These are phyloP conservation scores for Ophion ventricosus DNA, from an alignment of 2,888 invertebrate species.

Conservation along the genomic window DNA sequence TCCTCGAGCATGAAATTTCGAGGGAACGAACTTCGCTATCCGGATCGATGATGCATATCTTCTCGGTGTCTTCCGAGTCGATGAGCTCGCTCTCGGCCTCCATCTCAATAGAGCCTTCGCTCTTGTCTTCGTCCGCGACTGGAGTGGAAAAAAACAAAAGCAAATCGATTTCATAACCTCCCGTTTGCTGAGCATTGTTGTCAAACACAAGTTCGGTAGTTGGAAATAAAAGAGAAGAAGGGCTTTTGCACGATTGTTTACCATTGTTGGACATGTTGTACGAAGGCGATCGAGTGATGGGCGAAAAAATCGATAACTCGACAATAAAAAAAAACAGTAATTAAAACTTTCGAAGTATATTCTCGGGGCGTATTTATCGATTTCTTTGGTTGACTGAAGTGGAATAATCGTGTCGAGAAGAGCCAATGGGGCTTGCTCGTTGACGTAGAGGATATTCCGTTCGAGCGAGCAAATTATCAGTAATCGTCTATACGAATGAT, in stretches of 20 bases:
- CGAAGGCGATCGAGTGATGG: neutral
- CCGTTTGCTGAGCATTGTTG: constrained; percentile 9
- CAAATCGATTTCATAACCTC: constrained; percentile 34
- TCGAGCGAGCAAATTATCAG: constrained; percentile 31
- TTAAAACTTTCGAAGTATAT: neutral
- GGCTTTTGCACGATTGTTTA: constrained; percentile 24
- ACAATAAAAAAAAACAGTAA: constrained; percentile 2
- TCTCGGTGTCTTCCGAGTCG: constrained; percentile 84
- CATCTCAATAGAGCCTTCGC: constrained; percentile 74
- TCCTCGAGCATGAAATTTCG: neutral
- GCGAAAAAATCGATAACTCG: neutral
- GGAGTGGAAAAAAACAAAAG: constrained; percentile 8
- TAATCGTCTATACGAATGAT: constrained; percentile 13
- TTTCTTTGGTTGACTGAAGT: constrained; percentile 38
- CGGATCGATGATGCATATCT: constrained; percentile 88
- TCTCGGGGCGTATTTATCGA: constrained; percentile 44
- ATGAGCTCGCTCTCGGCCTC: constrained; percentile 72
- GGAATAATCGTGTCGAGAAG: constrained; percentile 31
- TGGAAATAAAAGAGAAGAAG: neutral
- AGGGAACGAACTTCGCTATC: constrained; percentile 84
- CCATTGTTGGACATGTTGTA: constrained; percentile 61
- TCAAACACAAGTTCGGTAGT: neutral
- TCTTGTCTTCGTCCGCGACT: constrained; percentile 72
- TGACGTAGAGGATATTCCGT: constrained; percentile 38
- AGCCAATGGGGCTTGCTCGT: constrained; percentile 13